A percentile compares a stretch with the other conserved stretches of the same genome.
These are phyloP conservation scores for Anthophora plumipes DNA, from an alignment of 2,888 invertebrate genomes.

Conservation along the genomic window DNA sequence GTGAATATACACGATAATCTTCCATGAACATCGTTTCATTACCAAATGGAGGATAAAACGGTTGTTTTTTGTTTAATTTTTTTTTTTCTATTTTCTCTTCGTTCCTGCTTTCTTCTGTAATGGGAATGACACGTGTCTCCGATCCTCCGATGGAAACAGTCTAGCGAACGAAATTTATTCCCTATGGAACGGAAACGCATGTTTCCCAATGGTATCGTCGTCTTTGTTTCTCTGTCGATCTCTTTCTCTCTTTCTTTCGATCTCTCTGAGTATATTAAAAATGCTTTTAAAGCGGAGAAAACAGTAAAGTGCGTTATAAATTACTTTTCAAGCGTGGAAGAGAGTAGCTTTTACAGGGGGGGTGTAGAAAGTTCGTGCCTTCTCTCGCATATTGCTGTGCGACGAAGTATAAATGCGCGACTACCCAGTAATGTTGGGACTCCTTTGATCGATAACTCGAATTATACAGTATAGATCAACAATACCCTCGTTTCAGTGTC, in stretches of 20 bases:
- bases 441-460: slow-evolving; percentile 49
- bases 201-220: slow-evolving; percentile 14
- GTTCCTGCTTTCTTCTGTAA: slow-evolving; percentile 9
- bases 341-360: slow-evolving; percentile 48
- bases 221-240: too few relatives aligned
- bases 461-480: slow-evolving; percentile 26
- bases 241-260: neutral
- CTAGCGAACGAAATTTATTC: slow-evolving; percentile 48
- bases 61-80: slow-evolving; percentile 28
- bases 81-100: neutral
- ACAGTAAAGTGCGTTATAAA: slow-evolving; percentile 59
- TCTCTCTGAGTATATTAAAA: slow-evolving; percentile 51
- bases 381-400: slow-evolving; percentile 14
- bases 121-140: slow-evolving; percentile 1
- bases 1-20: neutral
- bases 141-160: neutral
- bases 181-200: slow-evolving; percentile 21
- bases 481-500: neutral
- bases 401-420: slow-evolving; percentile 35
- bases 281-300: slow-evolving; percentile 62
- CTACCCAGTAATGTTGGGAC: slow-evolving; percentile 26
- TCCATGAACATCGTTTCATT: neutral
- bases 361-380: slow-evolving; percentile 35
- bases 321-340: slow-evolving; percentile 59
- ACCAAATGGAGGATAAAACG: neutral